A percentile compares a stretch with the other conserved stretches of the same genome.
These are phyloP conservation scores for Pachycephus smyrnensis DNA, from an alignment of 2,888 invertebrate species.

Conservation along the genomic window DNA sequence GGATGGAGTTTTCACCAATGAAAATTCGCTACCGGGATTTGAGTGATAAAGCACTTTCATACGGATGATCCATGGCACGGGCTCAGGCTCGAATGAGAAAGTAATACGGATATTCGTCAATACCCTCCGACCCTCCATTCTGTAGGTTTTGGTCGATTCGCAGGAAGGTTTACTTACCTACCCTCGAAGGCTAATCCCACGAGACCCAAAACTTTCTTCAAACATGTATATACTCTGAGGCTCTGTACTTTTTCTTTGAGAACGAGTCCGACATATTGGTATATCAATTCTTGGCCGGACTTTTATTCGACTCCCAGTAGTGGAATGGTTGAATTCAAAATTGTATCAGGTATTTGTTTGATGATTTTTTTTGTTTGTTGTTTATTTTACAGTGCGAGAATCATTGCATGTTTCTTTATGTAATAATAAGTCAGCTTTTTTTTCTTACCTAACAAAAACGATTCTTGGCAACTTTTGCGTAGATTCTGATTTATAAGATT, in stretches of 20 bases:
- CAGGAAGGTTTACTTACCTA: neutral
- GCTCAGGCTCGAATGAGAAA: conserved; percentile 20
- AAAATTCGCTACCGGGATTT: conserved; percentile 7
- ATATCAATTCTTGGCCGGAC: neutral
- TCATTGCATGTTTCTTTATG: neutral
- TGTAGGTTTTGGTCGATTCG: neutral
- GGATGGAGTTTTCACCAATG: neutral
- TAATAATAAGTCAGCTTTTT: neutral
- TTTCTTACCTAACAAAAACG: neutral
- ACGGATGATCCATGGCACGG: conserved; percentile 20
- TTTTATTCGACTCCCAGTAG: neutral
- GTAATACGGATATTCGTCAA: conserved; percentile 26
- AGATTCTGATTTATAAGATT: conserved; percentile 47
- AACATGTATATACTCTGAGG: neutral
- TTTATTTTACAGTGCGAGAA: neutral
- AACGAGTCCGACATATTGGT: neutral
- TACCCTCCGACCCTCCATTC: conserved; percentile 3
- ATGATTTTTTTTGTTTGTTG: too few species aligned
- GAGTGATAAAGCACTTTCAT: conserved; percentile 25
- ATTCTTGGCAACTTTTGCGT: conserved; percentile 14
- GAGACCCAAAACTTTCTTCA: neutral
- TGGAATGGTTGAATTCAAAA: neutral
- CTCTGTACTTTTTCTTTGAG: neutral
- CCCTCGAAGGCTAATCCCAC: neutral
- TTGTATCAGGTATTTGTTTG: neutral